Evolutionary conservation across 2,888 invertebrate species (phyloP).

Genomic region (Epistrophella euchroma): DNA sequence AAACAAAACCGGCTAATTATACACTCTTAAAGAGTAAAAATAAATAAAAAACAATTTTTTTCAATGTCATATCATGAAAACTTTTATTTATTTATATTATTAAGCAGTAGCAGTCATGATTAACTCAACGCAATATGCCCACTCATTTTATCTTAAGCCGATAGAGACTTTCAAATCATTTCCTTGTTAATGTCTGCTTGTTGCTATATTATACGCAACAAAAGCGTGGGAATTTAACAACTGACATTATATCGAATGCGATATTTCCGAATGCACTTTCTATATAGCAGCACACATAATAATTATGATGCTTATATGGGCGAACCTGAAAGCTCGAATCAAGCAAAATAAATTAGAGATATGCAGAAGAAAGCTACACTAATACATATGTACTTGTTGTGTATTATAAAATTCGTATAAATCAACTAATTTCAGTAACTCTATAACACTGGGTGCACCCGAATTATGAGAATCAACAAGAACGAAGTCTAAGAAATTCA

Average conservation of each 20-base stretch:
- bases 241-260: neutral
- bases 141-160: slow-evolving; percentile 5
- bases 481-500: neutral
- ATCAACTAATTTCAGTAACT: no score
- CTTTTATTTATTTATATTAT: neutral
- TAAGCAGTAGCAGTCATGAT: neutral
- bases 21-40: neutral
- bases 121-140: slow-evolving; percentile 18
- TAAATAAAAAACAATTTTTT: neutral
- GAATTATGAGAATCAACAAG: slow-evolving; percentile 5
- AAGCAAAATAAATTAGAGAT: neutral
- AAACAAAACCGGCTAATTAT: no score
- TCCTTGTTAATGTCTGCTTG: neutral
- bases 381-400: no score
- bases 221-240: slow-evolving; percentile 8
- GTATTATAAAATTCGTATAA: neutral
- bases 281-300: neutral
- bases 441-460: no score
- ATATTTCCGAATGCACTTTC: slow-evolving; percentile 4
- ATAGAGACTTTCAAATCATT: slow-evolving; percentile 9
- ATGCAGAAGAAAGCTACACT: neutral
- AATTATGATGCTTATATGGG: neutral
- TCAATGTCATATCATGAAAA: slow-evolving; percentile 10
- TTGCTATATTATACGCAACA: neutral
- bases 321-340: neutral